Conservation (phyloP, 2,113 vertebrate species). For the Nannobrachium achirus region DNA sequence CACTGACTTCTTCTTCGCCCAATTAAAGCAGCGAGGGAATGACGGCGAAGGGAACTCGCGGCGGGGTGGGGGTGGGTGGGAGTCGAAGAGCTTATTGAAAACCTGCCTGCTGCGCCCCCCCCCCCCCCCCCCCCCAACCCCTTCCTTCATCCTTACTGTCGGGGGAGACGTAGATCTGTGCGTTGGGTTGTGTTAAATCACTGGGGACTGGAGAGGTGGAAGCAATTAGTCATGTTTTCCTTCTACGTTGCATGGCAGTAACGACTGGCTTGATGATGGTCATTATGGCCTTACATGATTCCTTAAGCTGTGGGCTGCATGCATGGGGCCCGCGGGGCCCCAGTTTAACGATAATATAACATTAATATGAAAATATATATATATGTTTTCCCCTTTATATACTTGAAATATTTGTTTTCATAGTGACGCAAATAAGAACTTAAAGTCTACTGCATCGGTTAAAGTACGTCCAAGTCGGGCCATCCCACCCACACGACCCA, state of each 20-base stretch:
- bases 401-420: no score
- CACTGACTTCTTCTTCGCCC: conserved; percentile 13
- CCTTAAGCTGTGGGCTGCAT: no score
- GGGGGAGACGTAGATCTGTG: no score
- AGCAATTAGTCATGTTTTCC: conserved; percentile 66
- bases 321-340: no score
- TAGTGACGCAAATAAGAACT: no score
- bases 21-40: conserved; percentile 33
- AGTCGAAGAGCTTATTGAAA: conserved; percentile 54
- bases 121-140: background rate
- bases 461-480: no score
- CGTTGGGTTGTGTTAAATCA: conserved; percentile 42
- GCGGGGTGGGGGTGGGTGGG: background rate
- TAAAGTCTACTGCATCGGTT: no score
- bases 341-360: no score
- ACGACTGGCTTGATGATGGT: conserved; percentile 58
- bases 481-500: no score
- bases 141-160: background rate
- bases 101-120: conserved; percentile 18
- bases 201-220: conserved; percentile 34
- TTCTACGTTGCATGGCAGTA: conserved; percentile 49
- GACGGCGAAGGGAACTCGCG: background rate
- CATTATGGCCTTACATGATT: conserved; percentile 42
- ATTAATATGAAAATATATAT: no score
- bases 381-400: no score